A percentile compares a stretch with the other conserved stretches of the same genome.
Evolutionary conservation across 2,113 vertebrate species (phyloP).

Genomic region (Laterallus jamaicensis): DNA sequence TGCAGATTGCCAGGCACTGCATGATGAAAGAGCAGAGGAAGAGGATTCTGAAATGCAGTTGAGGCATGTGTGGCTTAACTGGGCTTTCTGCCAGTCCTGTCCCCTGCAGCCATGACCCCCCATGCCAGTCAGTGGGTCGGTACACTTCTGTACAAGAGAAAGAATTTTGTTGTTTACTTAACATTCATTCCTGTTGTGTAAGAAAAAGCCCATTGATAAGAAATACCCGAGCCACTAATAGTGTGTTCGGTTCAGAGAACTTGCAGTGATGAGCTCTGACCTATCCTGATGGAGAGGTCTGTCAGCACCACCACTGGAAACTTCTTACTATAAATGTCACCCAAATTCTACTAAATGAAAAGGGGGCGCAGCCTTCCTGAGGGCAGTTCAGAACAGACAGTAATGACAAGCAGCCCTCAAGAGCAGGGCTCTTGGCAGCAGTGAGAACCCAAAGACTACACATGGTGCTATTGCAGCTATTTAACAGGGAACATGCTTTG

Average conservation of each 20-base stretch:
- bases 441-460: not conserved
- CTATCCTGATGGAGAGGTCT: not conserved
- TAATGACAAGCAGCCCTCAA: not conserved
- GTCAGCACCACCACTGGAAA: not conserved
- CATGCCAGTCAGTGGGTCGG: not conserved
- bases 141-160: not conserved
- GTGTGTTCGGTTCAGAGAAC: not conserved
- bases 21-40: not conserved
- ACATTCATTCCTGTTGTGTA: not conserved
- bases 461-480: fast-evolving
- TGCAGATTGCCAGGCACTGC: not conserved
- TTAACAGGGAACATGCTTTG: not conserved
- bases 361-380: not conserved
- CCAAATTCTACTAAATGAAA: not conserved
- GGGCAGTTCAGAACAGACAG: not conserved
- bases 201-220: not conserved
- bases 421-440: not conserved
- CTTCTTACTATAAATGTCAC: not conserved
- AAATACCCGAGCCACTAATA: not conserved
- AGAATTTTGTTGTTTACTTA: not conserved
- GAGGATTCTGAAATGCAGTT: not conserved
- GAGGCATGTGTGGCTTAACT: not conserved
- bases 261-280: not conserved
- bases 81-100: not conserved
- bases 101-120: not conserved